phyloP scores from a whole-genome alignment of 2,113 vertebrate genomes.

The Maccullochella peelii region DNA sequence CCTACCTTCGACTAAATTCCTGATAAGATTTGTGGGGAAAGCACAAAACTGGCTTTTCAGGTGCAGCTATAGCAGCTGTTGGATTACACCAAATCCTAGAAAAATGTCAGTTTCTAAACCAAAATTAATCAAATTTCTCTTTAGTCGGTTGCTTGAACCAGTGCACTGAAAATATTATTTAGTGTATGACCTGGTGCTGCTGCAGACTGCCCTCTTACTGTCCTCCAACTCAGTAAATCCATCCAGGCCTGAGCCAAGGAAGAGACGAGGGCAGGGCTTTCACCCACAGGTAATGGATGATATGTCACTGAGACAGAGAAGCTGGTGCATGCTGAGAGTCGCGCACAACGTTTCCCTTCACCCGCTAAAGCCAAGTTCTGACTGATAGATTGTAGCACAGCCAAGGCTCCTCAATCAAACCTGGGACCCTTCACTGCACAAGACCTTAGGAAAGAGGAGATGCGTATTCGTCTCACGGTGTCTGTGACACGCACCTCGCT shows the following conservation, averaged over 20 bases:
- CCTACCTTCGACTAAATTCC: slow-evolving; percentile 12
- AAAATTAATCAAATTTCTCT: slow-evolving; percentile 13
- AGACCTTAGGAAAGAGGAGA: slow-evolving; percentile 51
- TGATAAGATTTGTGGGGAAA: slow-evolving; percentile 3
- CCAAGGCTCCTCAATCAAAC: slow-evolving; percentile 63
- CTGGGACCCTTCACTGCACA: slow-evolving; percentile 44
- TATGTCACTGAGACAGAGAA: slow-evolving; percentile 41
- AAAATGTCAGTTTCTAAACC: slow-evolving; percentile 23
- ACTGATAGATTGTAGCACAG: slow-evolving; percentile 51
- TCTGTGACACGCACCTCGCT: slow-evolving; percentile 5
- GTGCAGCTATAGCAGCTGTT: neutral
- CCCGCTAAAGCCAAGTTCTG: slow-evolving; percentile 20
- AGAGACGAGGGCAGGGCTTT: slow-evolving; percentile 43
- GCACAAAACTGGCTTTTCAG: slow-evolving; percentile 1
- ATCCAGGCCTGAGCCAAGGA: slow-evolving; percentile 28
- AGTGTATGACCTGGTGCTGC: neutral
- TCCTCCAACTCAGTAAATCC: slow-evolving; percentile 35
- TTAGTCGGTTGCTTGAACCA: slow-evolving; percentile 17
- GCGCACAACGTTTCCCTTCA: neutral
- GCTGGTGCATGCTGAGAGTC: slow-evolving; percentile 33
- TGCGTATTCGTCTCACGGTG: slow-evolving; percentile 52
- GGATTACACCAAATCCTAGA: slow-evolving; percentile 16
- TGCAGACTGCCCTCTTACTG: slow-evolving; percentile 14
- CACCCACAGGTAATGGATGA: slow-evolving; percentile 49
- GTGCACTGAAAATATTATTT: slow-evolving; percentile 3